phyloP scores from a whole-genome alignment of 35 echinoderm and acorn worm genomes.

The Apostichopus japonicus region DNA sequence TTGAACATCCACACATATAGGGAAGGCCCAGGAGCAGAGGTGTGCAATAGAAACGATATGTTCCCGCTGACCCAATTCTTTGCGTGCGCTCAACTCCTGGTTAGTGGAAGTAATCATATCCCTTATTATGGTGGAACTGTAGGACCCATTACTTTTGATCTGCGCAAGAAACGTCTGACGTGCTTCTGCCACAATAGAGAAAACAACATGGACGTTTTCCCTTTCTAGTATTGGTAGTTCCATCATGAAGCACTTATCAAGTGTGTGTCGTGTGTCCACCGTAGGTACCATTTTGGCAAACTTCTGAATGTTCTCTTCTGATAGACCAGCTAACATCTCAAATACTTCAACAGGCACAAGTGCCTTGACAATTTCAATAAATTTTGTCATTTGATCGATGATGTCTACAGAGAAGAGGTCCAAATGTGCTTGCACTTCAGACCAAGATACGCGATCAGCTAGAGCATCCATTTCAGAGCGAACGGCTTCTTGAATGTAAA shows the following conservation, averaged over 20 bases:
- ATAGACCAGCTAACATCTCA: neutral
- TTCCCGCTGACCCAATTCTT: too few species aligned
- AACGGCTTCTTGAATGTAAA: constrained; percentile 30
- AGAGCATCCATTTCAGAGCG: constrained; percentile 28
- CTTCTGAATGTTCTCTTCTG: neutral
- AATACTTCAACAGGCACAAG: neutral
- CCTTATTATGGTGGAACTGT: constrained; percentile 14
- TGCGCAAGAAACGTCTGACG: constrained; percentile 11
- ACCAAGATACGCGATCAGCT: constrained; percentile 11
- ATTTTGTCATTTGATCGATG: constrained; percentile 7
- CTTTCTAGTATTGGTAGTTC: neutral
- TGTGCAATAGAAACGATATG: neutral
- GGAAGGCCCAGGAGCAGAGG: constrained; percentile 31
- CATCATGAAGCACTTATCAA: constrained; percentile 2
- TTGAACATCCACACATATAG: neutral
- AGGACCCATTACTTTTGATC: neutral
- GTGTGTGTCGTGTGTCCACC: neutral
- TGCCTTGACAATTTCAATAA: neutral
- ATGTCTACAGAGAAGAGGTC: neutral
- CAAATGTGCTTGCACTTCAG: neutral
- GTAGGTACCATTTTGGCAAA: neutral
- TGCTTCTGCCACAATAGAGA: neutral
- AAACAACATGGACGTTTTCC: neutral
- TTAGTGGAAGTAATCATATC: neutral
- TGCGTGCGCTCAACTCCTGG: neutral